These are phyloP conservation scores for Nasonia oneida DNA, from an alignment of 2,888 invertebrate genomes.

Conservation along the genomic window DNA sequence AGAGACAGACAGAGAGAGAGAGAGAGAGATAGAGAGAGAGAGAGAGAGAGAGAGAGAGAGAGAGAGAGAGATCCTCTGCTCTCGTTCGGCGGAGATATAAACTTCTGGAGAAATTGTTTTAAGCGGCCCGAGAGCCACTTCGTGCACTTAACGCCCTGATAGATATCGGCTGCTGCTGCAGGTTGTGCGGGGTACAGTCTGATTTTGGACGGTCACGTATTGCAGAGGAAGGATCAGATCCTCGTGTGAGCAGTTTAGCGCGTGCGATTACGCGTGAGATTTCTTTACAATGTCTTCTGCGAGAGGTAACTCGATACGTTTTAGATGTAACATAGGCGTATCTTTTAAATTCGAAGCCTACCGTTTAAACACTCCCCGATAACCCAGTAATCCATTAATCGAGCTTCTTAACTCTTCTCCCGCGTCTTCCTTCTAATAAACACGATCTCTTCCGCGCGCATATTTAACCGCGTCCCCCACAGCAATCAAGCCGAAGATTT, in stretches of 20 bases:
- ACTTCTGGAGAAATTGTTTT: conserved; percentile 57
- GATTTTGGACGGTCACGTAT: conserved; percentile 1
- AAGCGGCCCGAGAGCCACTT: conserved; percentile 30
- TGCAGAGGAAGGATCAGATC: background rate
- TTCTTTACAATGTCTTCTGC: background rate
- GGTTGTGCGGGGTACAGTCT: background rate
- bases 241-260: background rate
- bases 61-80: background rate
- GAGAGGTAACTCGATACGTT: no score
- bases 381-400: conserved; percentile 29
- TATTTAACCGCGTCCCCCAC: conserved; percentile 30
- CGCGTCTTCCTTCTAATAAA: conserved; percentile 17
- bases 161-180: conserved; percentile 13
- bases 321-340: background rate
- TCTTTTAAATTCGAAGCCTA: background rate
- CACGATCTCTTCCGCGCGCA: conserved; percentile 2
- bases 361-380: background rate
- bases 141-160: conserved; percentile 27
- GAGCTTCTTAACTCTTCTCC: background rate
- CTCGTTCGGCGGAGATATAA: conserved; percentile 21
- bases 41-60: background rate
- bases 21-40: background rate
- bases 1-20: background rate
- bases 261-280: background rate
- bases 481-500: conserved; percentile 53